These are phyloP conservation scores for Pseudochaenichthys georgianus DNA, from an alignment of 2,797 vertebrate species.

Conservation along the genomic window DNA sequence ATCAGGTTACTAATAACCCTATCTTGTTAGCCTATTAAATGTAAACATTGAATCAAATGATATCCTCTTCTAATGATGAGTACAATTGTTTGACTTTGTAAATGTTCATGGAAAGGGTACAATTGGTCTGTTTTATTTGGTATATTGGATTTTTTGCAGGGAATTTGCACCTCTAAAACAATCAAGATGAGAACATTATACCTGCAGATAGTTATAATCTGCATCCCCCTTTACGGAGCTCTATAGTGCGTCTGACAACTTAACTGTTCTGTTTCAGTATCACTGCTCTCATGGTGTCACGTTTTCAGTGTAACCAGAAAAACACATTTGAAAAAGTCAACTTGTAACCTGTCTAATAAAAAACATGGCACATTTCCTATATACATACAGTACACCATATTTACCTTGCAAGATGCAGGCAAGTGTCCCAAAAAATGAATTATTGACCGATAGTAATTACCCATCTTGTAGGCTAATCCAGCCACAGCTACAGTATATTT, in stretches of 20 bases:
- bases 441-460: background rate
- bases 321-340: background rate
- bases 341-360: too few relatives aligned
- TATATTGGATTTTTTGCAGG: background rate
- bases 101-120: background rate
- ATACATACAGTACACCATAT: too few relatives aligned
- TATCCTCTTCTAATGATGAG: conserved; percentile 15
- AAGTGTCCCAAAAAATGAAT: background rate
- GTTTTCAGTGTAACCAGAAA: too few relatives aligned
- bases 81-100: conserved; percentile 9
- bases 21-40: background rate
- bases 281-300: too few relatives aligned
- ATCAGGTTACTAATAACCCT: conserved; percentile 18
- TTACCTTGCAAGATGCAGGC: background rate
- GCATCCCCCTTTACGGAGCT: background rate
- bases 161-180: background rate
- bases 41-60: conserved; percentile 8
- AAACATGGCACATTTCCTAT: too few relatives aligned
- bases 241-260: background rate
- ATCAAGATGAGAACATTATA: background rate
- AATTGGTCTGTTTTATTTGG: conserved; percentile 6
- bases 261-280: background rate
- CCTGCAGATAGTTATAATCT: background rate
- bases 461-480: background rate
- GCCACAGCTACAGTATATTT: background rate